Evolutionary conservation across 2,888 invertebrate genomes (phyloP).

Genomic region (Celastrina argiolus): DNA sequence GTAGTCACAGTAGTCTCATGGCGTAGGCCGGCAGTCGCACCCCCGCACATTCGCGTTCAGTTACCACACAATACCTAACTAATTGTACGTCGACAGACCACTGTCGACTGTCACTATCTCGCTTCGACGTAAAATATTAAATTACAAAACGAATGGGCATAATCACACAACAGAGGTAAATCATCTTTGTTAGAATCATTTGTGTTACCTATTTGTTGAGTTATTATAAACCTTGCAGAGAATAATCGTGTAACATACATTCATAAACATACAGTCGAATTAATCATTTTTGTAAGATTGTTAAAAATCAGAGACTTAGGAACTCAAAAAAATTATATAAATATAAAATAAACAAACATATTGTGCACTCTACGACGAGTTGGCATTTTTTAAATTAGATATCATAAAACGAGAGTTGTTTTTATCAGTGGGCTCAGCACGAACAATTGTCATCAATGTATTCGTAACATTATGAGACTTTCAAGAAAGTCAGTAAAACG

Average conservation of each 20-base stretch:
- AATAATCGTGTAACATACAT: too few species aligned
- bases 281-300: too few species aligned
- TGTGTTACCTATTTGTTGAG: background rate
- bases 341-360: too few species aligned
- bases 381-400: constrained; percentile 8
- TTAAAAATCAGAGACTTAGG: too few species aligned
- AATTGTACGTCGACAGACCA: constrained; percentile 71
- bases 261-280: too few species aligned
- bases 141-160: constrained; percentile 24
- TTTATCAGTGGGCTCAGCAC: too few species aligned
- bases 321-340: too few species aligned
- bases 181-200: background rate
- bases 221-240: background rate
- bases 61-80: constrained; percentile 60
- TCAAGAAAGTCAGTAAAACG: too few species aligned
- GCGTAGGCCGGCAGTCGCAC: constrained; percentile 72
- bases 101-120: constrained; percentile 27
- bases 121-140: constrained; percentile 40
- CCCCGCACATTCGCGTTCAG: constrained; percentile 51
- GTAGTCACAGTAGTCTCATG: background rate
- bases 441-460: too few species aligned
- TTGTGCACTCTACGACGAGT: too few species aligned
- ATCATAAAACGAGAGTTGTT: constrained; percentile 48
- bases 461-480: too few species aligned
- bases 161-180: background rate